Evolutionary conservation across 2,888 invertebrate genomes (phyloP).

Genomic region (Perizoma flavofasciatum): DNA sequence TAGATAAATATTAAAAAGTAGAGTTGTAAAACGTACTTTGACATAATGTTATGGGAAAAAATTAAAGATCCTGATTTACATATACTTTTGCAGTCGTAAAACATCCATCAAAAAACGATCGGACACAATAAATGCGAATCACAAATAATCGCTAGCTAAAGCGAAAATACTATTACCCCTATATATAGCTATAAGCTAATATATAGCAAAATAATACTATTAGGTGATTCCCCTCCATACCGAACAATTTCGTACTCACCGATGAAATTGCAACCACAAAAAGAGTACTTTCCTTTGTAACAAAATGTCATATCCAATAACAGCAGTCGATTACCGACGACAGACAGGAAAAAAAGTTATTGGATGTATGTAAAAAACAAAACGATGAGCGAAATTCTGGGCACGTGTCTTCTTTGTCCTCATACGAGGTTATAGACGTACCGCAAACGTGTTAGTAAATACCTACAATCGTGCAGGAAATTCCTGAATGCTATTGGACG

Average conservation of each 20-base stretch:
- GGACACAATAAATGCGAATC: constrained; percentile 4
- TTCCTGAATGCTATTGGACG: constrained; percentile 33
- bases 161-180: too few relatives aligned
- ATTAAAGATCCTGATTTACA: not conserved
- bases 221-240: constrained; percentile 9
- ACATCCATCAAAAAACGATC: constrained; percentile 4
- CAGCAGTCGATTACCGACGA: constrained; percentile 37
- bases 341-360: constrained; percentile 33
- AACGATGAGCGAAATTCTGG: constrained; percentile 48
- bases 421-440: constrained; percentile 42
- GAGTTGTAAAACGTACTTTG: too few relatives aligned
- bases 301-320: constrained; percentile 37
- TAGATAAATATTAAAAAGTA: too few relatives aligned
- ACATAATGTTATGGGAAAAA: too few relatives aligned
- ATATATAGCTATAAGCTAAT: too few relatives aligned
- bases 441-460: constrained; percentile 28
- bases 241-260: constrained; percentile 15
- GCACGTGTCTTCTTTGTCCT: constrained; percentile 52
- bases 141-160: constrained; percentile 16
- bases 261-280: constrained; percentile 28
- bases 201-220: not conserved
- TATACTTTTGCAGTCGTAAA: not conserved
- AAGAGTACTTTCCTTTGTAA: constrained; percentile 13
- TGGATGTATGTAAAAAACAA: constrained; percentile 32
- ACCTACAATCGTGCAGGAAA: constrained; percentile 36